A percentile compares a stretch with the other conserved stretches of the same genome.
Evolutionary conservation across 92 coral and sea anemone species (phyloP).

Genomic region (Porites evermanni): DNA sequence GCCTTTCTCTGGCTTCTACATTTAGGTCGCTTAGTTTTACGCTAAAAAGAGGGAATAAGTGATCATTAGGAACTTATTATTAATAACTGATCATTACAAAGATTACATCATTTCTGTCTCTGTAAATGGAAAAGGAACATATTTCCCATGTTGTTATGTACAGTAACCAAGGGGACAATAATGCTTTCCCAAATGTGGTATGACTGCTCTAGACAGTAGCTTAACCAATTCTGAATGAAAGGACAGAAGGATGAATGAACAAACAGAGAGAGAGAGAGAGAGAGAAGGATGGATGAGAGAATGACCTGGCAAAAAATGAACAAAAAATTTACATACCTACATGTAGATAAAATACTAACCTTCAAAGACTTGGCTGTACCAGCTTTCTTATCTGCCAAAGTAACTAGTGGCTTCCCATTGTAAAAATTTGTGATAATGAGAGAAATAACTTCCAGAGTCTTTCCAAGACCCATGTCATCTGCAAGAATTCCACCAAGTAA

Average conservation of each 20-base stretch:
- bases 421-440: conserved; percentile 81
- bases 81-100: not conserved
- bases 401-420: conserved; percentile 71
- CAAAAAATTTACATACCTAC: not conserved
- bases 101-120: too few species aligned
- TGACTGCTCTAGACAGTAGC: too few species aligned
- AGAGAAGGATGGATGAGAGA: not conserved
- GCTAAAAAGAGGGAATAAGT: conserved; percentile 9
- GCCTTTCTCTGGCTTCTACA: conserved; percentile 9
- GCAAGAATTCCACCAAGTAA: conserved; percentile 84
- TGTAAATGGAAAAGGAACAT: too few species aligned
- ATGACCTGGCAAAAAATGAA: not conserved
- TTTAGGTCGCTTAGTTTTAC: conserved; percentile 33
- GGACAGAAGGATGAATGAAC: too few species aligned
- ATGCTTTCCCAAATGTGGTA: not conserved
- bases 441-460: conserved; percentile 78
- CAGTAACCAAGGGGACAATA: not conserved
- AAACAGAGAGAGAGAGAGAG: too few species aligned
- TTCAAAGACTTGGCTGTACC: not conserved
- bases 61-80: not conserved
- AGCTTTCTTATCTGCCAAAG: conserved; percentile 59
- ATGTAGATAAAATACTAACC: not conserved
- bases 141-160: too few species aligned
- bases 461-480: conserved; percentile 92
- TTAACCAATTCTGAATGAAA: too few species aligned